Base-by-base conservation (phyloP, 2,113 vertebrate genomes). In the Chiloscyllium plagiosum region DNA sequence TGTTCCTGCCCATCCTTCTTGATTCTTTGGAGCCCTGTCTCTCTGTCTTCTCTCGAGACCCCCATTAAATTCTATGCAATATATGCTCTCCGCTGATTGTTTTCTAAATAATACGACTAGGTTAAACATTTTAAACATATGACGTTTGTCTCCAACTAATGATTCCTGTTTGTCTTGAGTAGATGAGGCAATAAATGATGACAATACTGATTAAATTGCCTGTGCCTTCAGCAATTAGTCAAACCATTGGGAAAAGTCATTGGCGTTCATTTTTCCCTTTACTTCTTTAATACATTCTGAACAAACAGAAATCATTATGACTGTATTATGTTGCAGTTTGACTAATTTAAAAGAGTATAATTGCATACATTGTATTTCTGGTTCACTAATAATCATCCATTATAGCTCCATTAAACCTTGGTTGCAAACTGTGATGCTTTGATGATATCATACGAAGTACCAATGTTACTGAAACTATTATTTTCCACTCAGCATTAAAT, bases 161-260 rank as follows among this genome's bases (percentile, higher is more conserved):
- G 52, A 76, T 95, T 95, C 26, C 20, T 72, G 68, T 95, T 95
- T 95, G 94, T 52, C 68, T 95, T 26, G 2, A 95, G 13, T 26
- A 33, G 29, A 95, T 52, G 37, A 95, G 47, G 66, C 68, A 72
- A 33, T 94, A 70, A 94, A 47, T 72, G 47, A 26, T 24, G 24
- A 50, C 42, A 70, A 72, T 95, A 52, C 47, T 47, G 37, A 95
- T 72, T 95, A 12, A 95, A 95, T 72, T 95, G 69, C 24, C 42
- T 72, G 68, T 50, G 52, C 22, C 47, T 70, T 95, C 69, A 94
- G 66, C 92, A 94, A 70, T 94, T 94, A 72, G 72, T 95, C 93
- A 24, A 95, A 72, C 66, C 93, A 65, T 72, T 50, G 69, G 93
- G 42, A 95, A 24, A 56, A 37, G 61, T 66, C n/a, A 92, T 66